Evolutionary conservation across 2,113 vertebrate species (phyloP), one percentile per base, ranked within the genome.

Genomic region (Dinomys branickii): DNA sequence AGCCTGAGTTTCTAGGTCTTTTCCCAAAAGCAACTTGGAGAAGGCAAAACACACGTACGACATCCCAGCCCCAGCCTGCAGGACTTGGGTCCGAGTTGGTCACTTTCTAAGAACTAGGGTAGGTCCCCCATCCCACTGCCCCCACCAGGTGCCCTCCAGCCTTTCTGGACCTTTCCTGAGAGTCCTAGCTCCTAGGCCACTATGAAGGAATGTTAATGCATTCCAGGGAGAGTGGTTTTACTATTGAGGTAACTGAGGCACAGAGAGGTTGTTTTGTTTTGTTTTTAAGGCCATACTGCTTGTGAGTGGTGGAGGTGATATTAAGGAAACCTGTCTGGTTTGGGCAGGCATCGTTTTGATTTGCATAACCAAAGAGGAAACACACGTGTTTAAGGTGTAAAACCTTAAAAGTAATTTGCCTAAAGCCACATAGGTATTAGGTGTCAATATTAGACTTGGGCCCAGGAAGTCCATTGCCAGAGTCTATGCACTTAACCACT

Each of bases 171-270:
- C 41, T 59, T 69, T 84, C 69, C 63, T n/a, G 38, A 78, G 54
- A 90, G 20, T 22, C 13, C 88, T 28, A 33, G 22, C 16, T 91
- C 63, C 14, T 5, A 44, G n/a, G 81, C 41, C 78, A 26, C 81
- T 69, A 28, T 12, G 24, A 83, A 77, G 20, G 54, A 41, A 61
- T 33, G 65, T 9, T 90, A 61, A 41, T 24, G 82, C 33, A 19
- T 41, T 52, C 61, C 38, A 17, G 50, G 35, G 61, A 38, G 38
- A 35, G 52, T n/a, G 52, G 65, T 19, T 41, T 92, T 58, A 41
- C 80, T 78, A 26, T 11, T 28, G 88, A 67, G 71, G 77, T 94
- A 88, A 96, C 52, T 52, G 88, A 98, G 90, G 71, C 91, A 85
- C 28, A 30, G 26, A 58, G 44, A 12, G 38, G 7, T 41, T 8